Conservation (phyloP, 2,797 vertebrate genomes). For the Gallirallus australis region DNA sequence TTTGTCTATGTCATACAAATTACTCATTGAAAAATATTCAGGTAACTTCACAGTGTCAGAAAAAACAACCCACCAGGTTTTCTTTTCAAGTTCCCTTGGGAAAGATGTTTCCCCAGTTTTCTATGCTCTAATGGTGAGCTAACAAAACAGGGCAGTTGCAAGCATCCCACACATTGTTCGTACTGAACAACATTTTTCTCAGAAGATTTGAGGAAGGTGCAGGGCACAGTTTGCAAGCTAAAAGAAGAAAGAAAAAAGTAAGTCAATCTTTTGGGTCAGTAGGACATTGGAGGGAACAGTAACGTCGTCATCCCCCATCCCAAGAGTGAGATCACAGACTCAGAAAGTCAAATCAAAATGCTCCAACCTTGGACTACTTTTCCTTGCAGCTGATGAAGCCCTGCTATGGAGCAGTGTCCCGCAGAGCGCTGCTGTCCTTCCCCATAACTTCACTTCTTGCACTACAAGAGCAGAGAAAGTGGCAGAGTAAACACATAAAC, state of each 20-base stretch:
- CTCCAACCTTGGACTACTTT: background rate
- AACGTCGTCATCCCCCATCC: background rate
- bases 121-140: background rate
- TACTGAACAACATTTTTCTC: background rate
- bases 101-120: background rate
- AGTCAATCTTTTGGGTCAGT: background rate
- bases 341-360: background rate
- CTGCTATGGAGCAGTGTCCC: background rate
- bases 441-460: background rate
- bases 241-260: background rate
- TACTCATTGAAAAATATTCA: background rate
- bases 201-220: background rate
- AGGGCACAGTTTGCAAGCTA: background rate
- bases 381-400: background rate
- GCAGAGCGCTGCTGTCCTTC: background rate
- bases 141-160: background rate
- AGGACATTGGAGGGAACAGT: background rate
- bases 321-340: background rate
- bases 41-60: background rate
- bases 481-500: background rate
- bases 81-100: background rate
- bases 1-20: background rate
- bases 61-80: rapidly evolving
- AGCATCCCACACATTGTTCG: background rate
- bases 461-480: background rate